Base-by-base conservation (phyloP, 2,888 invertebrate genomes). In the Plagodis pulveraria region DNA sequence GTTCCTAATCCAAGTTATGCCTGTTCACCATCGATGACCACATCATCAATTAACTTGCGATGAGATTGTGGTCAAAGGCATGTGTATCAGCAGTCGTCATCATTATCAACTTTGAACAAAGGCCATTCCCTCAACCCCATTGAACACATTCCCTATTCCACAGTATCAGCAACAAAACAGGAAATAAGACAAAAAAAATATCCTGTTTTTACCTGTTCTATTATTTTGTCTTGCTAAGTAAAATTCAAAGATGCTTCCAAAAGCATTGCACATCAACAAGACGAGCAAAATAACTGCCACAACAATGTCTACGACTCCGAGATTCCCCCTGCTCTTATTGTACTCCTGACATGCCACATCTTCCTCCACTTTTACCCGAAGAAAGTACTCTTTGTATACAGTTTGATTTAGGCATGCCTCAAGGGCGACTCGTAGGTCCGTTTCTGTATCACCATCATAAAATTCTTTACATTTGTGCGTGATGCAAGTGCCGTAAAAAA, bases 401-500 rank as follows among this genome's bases (percentile, higher is more conserved):
- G 73, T 66, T 34, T 76, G 67, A 48, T 81, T 81, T 5, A 83
- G 71, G 71, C 81, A 81, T 64, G 66, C 71, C 62, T 80, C 77
- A 58, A 78, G 65, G 55, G 62, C 51, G 34, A 41, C 9, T 46
- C 49, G 62, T 54, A 67, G 65, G 54, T 75, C 69, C 51, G 52
- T 54, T 57, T 62, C 66, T 50, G 67, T 70, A 38, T 58, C 49
- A 40, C 65, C 49, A 40, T 65, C 38, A 6, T 43, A 32, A 32
- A 40, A 32, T 0, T 33, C 6, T 47, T 61, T 62, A 58, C 80
- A 80, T 9, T 66, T 71, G 6, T 66, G 58, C 0, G 75, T 67
- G 32, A 78, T 56, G 42, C 80, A 82, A 5, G 75, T 56, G 0
- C 80, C 78, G 46, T 74, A 70, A 6, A 67, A 51, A 0, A 76